A percentile compares a stretch with the other conserved stretches of the same genome.
These are phyloP conservation scores for Ctenosaura bakeri DNA, from an alignment of 2,797 vertebrate genomes.

Conservation along the genomic window DNA sequence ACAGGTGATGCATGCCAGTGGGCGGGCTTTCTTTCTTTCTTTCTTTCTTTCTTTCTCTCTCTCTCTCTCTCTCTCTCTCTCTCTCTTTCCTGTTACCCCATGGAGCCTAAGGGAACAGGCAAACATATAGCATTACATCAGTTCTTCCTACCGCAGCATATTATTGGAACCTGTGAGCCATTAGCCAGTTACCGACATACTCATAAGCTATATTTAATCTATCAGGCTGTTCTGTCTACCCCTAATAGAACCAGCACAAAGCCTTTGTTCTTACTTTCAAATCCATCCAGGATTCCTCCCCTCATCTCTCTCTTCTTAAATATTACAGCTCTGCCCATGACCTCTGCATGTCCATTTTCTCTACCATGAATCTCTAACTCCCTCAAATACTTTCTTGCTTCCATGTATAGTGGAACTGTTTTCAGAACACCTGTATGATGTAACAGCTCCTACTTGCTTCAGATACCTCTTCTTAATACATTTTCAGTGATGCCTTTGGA, in stretches of 20 bases:
- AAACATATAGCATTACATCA: not conserved
- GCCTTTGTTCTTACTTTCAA: not conserved
- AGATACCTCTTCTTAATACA: not conserved
- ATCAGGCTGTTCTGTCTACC: not conserved
- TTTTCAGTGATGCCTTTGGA: not conserved
- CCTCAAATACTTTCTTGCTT: not conserved
- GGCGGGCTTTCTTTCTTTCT: not conserved
- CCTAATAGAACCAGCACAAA: not conserved
- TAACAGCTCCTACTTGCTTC: not conserved
- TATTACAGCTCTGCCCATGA: not conserved
- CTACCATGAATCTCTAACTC: not conserved
- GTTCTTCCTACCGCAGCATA: not conserved
- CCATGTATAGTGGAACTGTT: not conserved
- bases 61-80: not conserved
- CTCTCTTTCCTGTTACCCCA: not conserved
- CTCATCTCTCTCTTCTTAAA: not conserved
- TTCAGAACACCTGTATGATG: not conserved
- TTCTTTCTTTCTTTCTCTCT: not conserved
- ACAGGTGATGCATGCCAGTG: not conserved
- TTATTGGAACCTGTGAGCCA: not conserved
- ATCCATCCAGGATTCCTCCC: not conserved
- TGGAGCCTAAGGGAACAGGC: not conserved
- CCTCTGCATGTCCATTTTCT: not conserved
- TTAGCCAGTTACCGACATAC: not conserved
- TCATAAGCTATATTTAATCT: not conserved